phyloP scores from a whole-genome alignment of 2,113 vertebrate species.

The Ictidomys tridecemlineatus region DNA sequence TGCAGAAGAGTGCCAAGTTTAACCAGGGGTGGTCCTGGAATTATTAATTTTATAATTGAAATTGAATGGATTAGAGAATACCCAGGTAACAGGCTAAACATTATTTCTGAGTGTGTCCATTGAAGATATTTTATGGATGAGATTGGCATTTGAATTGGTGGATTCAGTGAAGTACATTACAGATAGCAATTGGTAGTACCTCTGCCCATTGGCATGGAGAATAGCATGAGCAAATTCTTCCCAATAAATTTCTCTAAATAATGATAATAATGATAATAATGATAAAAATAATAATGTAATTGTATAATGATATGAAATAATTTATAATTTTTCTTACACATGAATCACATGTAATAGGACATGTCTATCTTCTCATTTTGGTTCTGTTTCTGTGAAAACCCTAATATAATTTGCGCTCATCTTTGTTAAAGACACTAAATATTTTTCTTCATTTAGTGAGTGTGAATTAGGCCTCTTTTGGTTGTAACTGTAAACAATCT shows the following conservation, averaged over 20 bases:
- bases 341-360: neutral
- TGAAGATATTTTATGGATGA: neutral
- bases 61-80: neutral
- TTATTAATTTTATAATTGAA: neutral
- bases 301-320: neutral
- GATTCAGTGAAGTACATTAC: neutral
- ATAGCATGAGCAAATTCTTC: neutral
- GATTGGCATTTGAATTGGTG: neutral
- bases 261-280: neutral
- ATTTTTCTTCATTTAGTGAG: neutral
- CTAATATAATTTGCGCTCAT: neutral
- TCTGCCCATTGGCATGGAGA: neutral
- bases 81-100: neutral
- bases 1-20: neutral
- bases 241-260: neutral
- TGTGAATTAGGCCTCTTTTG: neutral
- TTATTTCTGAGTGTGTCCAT: neutral
- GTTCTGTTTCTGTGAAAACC: neutral
- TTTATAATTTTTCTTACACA: neutral
- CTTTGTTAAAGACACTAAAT: neutral
- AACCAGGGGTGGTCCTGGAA: neutral
- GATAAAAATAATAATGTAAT: neutral
- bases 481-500: slow-evolving; percentile 4
- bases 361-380: neutral
- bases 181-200: neutral